Evolutionary conservation across 2,888 invertebrate species (phyloP), one percentile per base, ranked within the genome.

Genomic region (Clistopyga incitator): DNA sequence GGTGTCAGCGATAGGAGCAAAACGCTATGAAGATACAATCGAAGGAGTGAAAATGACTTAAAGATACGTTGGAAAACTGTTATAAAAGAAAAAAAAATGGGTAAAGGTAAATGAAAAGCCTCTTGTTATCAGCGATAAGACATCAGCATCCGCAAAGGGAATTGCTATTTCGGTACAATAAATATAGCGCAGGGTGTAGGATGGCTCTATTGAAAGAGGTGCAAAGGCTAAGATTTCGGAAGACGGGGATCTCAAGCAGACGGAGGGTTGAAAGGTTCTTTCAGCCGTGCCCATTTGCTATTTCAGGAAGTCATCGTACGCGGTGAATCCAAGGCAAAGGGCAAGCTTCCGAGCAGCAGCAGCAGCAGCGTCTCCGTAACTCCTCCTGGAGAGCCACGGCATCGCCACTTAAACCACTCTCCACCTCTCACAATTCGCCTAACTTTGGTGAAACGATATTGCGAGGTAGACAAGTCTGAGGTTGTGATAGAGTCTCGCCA

Each of bases 361-460:
- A n/a, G n/a, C n/a, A n/a, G n/a, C n/a, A n/a, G n/a, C 29, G 52
- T 76, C 76, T 65, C 65, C 64, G 64, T 38, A 64, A 64, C 64
- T 64, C 64, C 64, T 64, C 64, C 11, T 42, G 64, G 6, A 59
- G 59, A 29, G 59, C 59, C 59, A n/a, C 42, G 42, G 61, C 61
- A 42, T 56, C 76, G 56, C 65, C 47, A 68, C 56, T 42, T 54
- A 56, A 59, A 70, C 34, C 47, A 45, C 50, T 76, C 54, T 56
- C 54, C 71, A 50, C 61, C 23, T 67, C 65, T 72, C 77, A 38
- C 47, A 70, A 70, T 78, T 74, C 64, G 34, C 59, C 74, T 68
- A 78, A 81, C 76, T 74, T 78, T 74, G 74, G 56, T 54, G 78
- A 68, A 82, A 82, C 82, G 78, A 82, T 81, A 81, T 81, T 81